Evolutionary conservation across 2,888 invertebrate genomes (phyloP).

Genomic region (Trisateles emortualis): DNA sequence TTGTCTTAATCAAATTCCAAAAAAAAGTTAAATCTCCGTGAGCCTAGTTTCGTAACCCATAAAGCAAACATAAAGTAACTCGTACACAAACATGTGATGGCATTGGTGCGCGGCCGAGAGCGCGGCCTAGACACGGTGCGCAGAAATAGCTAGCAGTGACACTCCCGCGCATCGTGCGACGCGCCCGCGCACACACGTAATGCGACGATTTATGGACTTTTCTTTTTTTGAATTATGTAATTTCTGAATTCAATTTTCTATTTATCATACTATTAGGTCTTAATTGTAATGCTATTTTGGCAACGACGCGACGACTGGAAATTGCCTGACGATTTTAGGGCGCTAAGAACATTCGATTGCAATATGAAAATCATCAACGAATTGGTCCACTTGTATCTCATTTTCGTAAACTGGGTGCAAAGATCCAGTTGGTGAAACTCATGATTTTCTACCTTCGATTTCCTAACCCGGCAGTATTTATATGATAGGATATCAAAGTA

Average conservation of each 20-base stretch:
- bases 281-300: too few species aligned
- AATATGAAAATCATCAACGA: too few species aligned
- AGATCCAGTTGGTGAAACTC: too few species aligned
- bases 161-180: conserved; percentile 43
- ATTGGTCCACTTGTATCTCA: too few species aligned
- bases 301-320: too few species aligned
- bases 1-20: not conserved
- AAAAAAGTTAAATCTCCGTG: not conserved
- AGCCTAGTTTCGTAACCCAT: conserved; percentile 16
- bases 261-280: too few species aligned
- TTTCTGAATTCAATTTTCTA: not conserved
- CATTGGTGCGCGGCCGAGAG: conserved; percentile 59
- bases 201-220: conserved; percentile 46
- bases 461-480: too few species aligned
- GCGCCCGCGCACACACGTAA: conserved; percentile 15
- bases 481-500: too few species aligned
- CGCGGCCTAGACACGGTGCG: conserved; percentile 62
- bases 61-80: conserved; percentile 18
- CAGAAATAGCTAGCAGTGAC: conserved; percentile 57
- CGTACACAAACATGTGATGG: conserved; percentile 49
- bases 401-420: too few species aligned
- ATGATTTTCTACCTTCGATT: too few species aligned
- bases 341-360: too few species aligned
- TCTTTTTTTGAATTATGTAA: conserved; percentile 24
- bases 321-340: too few species aligned